phyloP scores from a whole-genome alignment of 2,888 invertebrate genomes.

The Cheilosia impressa region DNA sequence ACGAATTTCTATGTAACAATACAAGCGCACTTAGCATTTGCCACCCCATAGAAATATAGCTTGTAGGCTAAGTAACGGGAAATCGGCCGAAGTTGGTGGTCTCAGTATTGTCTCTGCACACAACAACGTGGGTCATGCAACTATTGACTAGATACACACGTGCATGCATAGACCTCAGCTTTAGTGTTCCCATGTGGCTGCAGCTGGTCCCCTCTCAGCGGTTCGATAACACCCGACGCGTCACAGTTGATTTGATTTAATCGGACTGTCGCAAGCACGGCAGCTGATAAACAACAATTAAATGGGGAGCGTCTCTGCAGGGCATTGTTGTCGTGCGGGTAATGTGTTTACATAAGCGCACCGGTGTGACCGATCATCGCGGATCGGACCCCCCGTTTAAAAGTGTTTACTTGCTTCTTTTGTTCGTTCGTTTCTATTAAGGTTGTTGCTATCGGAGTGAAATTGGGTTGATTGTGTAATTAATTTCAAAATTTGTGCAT shows the following conservation, averaged over 20 bases:
- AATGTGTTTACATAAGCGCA: conserved; percentile 39
- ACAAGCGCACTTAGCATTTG: too few relatives aligned
- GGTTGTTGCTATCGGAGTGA: conserved; percentile 48
- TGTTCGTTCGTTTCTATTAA: conserved; percentile 26
- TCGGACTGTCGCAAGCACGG: conserved; percentile 32
- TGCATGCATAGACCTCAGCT: conserved; percentile 26
- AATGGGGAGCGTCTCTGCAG: conserved; percentile 34
- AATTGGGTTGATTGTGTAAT: conserved; percentile 61
- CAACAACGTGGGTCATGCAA: conserved; percentile 40
- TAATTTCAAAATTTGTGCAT: conserved; percentile 39
- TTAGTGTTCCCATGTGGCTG: conserved; percentile 33
- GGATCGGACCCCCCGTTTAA: conserved; percentile 23
- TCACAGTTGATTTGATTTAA: conserved; percentile 68
- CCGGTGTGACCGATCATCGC: conserved; percentile 36
- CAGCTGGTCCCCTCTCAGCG: conserved; percentile 1
- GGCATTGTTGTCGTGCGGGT: conserved; percentile 15
- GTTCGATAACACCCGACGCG: conserved; percentile 39
- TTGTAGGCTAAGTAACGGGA: too few relatives aligned
- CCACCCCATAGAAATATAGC: too few relatives aligned
- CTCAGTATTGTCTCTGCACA: too few relatives aligned
- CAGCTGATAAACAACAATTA: conserved; percentile 27
- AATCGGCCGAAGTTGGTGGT: too few relatives aligned
- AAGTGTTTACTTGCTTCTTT: conserved; percentile 7
- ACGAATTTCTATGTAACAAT: too few relatives aligned
- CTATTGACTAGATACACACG: conserved; percentile 16